Evolutionary conservation across 2,888 invertebrate genomes (phyloP), one percentile per base, ranked within the genome.

Genomic region (Gibbula magus): DNA sequence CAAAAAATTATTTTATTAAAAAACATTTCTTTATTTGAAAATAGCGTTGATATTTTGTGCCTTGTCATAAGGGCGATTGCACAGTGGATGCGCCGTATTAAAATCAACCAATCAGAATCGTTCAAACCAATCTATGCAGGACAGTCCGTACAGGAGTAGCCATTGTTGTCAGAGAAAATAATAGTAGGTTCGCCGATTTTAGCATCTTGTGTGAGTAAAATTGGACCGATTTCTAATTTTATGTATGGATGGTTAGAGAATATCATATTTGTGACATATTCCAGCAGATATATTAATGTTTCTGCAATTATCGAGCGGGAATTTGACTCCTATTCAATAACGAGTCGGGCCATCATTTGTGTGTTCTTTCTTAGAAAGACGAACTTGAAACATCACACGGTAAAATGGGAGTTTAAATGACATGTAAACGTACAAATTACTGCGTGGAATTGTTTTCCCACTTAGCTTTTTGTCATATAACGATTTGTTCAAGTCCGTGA

Each of bases 31-130:
- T 61, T 29, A 61, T 61, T 61, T 61, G 45, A 61, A 61, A 61
- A 61, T 61, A 29, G 18, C 61, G 29, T 29, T 13, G 56, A 61
- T 25, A 61, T 61, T 61, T 61, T 61, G 61, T 61, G 61, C 61
- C 61, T 61, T 61, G 61, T 61, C 61, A 61, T 61, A 61, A 16
- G 29, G 45, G 45, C 45, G 29, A 22, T 61, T 61, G 61, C 25
- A 61, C 61, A 61, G 16, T 61, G 61, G 61, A 61, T 61, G 61
- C 61, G 13, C 61, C 29, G 61, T 25, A 61, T 61, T 29, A 61
- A 61, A 29, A 29, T 61, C 61, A 61, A 61, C 61, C 61, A 61
- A 61, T 61, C 61, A 29, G 29, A 61, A 61, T 61, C 61, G 61
- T 61, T 22, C 61, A 16, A 61, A 61, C 25, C 61, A 61, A 61